Percentiles rank a stretch among this genome's conserved stretches.
Conservation (phyloP, 2,113 vertebrate species). For the Excalfactoria chinensis region DNA sequence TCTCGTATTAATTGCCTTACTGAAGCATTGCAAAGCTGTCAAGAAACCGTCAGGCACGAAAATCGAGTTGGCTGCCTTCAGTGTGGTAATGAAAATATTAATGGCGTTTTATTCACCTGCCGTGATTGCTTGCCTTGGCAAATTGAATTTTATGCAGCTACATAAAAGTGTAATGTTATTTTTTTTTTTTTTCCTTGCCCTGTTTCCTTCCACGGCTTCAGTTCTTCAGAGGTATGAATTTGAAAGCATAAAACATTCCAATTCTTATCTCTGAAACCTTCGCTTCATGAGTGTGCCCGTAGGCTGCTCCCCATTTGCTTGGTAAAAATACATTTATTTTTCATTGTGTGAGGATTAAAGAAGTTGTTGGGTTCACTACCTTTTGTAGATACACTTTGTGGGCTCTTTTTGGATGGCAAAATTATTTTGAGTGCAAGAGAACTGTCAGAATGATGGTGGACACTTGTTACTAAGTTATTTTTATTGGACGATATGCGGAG, state of each 20-base stretch:
- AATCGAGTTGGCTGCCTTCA: constrained; percentile 25
- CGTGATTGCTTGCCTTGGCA: constrained; percentile 42
- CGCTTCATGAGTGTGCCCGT: background rate
- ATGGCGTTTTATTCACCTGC: constrained; percentile 23
- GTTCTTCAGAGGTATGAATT: background rate
- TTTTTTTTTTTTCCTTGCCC: background rate
- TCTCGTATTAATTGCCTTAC: constrained; percentile 58
- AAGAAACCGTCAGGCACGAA: constrained; percentile 46
- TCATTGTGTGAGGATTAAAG: background rate
- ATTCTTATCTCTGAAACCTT: constrained; percentile 45
- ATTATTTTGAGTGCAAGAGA: background rate
- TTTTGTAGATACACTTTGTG: constrained; percentile 1
- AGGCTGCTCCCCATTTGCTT: background rate
- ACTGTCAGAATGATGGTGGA: background rate
- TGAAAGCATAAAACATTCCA: background rate
- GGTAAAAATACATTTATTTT: constrained; percentile 26
- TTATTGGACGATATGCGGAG: background rate
- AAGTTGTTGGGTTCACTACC: background rate
- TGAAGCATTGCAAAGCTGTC: constrained; percentile 52
- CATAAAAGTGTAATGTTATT: background rate
- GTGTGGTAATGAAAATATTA: constrained; percentile 34
- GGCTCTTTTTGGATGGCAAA: constrained; percentile 2
- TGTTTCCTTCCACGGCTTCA: background rate
- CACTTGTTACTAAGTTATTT: constrained; percentile 21
- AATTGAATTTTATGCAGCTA: constrained; percentile 44